Base-by-base conservation (phyloP, 2,888 invertebrate genomes). In the Hipparchia sbordonii region DNA sequence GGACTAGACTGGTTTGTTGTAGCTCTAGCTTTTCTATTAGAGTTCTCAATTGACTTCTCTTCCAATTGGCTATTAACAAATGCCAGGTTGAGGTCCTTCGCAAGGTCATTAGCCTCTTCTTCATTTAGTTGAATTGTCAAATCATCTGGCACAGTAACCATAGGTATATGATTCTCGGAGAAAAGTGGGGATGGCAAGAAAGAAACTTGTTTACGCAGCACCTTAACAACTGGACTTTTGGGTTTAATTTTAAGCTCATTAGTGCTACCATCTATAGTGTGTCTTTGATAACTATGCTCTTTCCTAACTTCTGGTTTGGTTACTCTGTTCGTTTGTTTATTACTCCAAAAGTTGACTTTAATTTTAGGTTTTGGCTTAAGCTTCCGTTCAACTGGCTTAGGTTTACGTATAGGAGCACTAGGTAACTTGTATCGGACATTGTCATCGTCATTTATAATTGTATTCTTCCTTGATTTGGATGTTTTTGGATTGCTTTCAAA, bases 101-200 rank as follows among this genome's bases (percentile, higher is more conserved):
- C 83, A 45, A 93, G 81, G 76, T 89, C 90, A 85, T 91, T 89
- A 1, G 88, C 92, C 79, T 93, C 92, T 82, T 92, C 91, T 72
- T 92, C 91, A 83, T 92, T 93, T n/a, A 93, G 80, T 48, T 93
- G 91, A 75, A 93, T 92, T n/a, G 93, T 92, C 68, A 93, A 85
- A 79, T 93, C 93, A 86, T 93, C 93, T 0, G 93, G 93, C 2
- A 93, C 93, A 0, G 93, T 91, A 0, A 93, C 91, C 93, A 93
- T 93, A 0, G 93, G 93, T 57, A 90, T 85, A 84, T 93, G 92
- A 72, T 92, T 90, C 6, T 93, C 93, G 52, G 87, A 88, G 78
- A 93, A 92, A 23, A 91, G 76, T 5, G 93, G 93, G 6, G 92
- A 89, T 0, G 93, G 93, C 6, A 93, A 82, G 76, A 93, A 92